Evolutionary conservation across 2,888 invertebrate species (phyloP), one percentile per base, ranked within the genome.

Genomic region (Strigamia maritima): DNA sequence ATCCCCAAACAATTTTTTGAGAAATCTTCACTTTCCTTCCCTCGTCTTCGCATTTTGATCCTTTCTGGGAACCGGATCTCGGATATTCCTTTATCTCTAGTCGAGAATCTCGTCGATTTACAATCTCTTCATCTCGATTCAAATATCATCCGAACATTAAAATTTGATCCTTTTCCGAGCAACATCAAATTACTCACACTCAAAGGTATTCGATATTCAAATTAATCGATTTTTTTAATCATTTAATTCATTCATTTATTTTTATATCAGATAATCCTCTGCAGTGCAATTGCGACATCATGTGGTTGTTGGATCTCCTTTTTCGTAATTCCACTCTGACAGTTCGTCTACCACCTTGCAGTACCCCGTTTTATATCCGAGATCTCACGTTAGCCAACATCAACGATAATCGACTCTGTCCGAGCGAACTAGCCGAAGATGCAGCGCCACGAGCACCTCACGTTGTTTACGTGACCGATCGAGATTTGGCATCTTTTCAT

Each of bases 321-420:
- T 60, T 78, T 44, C 75, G 75, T 7, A 79, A 80, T 75, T 70
- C 81, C 38, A 76, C 79, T 70, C 35, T 81, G 26, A 76, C 77
- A 7, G 76, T 81, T 7, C 54, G 75, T 3, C 70, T 80, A 12
- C 80, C 80, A 14, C 76, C 79, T n/a, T 80, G 81, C 38, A 81
- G 77, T 40, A 79, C 80, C 16, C 81, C 89, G 94, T 83, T 94
- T 94, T 70, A 92, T 92, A 80, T 95, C 94, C 85, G 91, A 89
- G 85, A 92, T 94, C 81, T 90, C 83, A 89, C 87, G 80, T 90
- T 95, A 82, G 90, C 91, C 81, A 89, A 79, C 14, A 75, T 80
- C 70, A 80, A 80, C 10, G 49, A 49, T 12, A 76, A 80, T 22
- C 49, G 79, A 38, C 77, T 80, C 26, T 80, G 80, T 49, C 74